Percentiles rank a stretch among this genome's conserved stretches.
Conservation (phyloP, 2,113 vertebrate genomes). For the Accipiter virgatus region DNA sequence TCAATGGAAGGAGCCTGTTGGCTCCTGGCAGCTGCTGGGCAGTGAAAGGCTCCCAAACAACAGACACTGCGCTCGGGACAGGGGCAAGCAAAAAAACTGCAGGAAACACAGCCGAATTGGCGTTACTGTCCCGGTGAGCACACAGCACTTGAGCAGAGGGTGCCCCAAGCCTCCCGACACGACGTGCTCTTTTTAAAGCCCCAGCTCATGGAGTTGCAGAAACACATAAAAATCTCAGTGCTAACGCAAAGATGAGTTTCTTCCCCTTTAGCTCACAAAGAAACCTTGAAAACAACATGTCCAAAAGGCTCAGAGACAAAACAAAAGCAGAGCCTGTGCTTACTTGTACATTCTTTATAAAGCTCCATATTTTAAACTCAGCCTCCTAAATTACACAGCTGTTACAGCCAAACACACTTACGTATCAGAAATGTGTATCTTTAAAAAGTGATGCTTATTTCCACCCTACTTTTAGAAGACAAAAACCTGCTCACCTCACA, state of each 20-base stretch:
- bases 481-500: background rate
- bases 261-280: background rate
- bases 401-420: background rate
- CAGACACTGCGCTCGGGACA: accelerated
- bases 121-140: background rate
- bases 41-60: background rate
- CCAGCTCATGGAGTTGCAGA: background rate
- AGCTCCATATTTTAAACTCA: background rate
- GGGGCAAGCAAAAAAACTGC: background rate
- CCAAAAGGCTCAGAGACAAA: background rate
- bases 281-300: background rate
- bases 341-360: background rate
- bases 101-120: background rate
- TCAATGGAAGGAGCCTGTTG: background rate
- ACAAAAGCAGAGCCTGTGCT: background rate
- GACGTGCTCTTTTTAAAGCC: background rate
- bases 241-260: background rate
- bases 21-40: background rate
- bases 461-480: background rate
- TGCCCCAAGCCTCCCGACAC: accelerated
- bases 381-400: background rate
- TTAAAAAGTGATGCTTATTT: background rate
- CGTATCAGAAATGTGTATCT: background rate
- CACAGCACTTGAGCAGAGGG: background rate
- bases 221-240: background rate